Evolutionary conservation across 92 coral and sea anemone species (phyloP).

Genomic region (Palythoa caribaeorum): DNA sequence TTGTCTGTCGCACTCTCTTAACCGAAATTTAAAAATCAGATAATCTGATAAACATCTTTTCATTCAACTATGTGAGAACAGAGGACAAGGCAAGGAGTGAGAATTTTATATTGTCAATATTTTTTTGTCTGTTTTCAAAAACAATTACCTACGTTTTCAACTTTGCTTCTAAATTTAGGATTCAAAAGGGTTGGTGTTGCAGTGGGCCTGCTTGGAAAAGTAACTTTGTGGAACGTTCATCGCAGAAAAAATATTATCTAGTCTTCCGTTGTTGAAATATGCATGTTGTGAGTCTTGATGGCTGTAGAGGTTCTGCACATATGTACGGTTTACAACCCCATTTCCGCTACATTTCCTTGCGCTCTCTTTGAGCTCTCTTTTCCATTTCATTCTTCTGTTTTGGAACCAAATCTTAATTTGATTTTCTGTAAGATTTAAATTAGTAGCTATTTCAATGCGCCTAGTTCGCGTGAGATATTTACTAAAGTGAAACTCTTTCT

Average conservation of each 20-base stretch:
- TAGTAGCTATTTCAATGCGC: conserved; percentile 93
- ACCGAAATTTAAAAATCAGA: too few relatives aligned
- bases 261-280: conserved; percentile 32
- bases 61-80: too few relatives aligned
- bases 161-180: background rate
- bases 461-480: conserved; percentile 95
- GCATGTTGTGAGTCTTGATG: conserved; percentile 20
- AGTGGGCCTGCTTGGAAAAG: conserved; percentile 22
- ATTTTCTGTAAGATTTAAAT: conserved; percentile 91
- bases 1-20: too few relatives aligned
- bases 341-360: conserved; percentile 28
- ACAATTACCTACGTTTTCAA: background rate
- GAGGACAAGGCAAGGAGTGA: too few relatives aligned
- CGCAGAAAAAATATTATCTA: conserved; percentile 36
- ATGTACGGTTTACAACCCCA: conserved; percentile 11
- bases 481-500: conserved; percentile 98
- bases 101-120: too few relatives aligned
- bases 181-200: conserved; percentile 13
- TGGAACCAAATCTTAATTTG: conserved; percentile 99
- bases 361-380: conserved; percentile 90
- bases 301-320: conserved; percentile 24
- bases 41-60: too few relatives aligned
- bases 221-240: conserved; percentile 31
- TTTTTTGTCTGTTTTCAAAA: background rate
- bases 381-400: conserved; percentile 99